phyloP scores from a whole-genome alignment of 2,113 vertebrate genomes.

The Campylomormyrus numenius region DNA sequence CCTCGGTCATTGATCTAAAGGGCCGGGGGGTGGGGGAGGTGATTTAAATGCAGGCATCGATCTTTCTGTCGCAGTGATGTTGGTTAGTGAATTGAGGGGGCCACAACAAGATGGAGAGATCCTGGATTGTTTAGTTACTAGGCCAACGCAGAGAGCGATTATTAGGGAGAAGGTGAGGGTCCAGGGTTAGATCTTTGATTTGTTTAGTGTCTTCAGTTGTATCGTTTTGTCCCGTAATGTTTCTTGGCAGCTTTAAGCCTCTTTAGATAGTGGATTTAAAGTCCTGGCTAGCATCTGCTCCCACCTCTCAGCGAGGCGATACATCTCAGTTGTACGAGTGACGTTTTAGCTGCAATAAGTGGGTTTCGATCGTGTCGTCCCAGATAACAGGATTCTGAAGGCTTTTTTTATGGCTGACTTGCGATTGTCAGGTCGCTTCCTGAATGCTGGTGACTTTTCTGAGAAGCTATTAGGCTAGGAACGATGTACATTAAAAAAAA shows the following conservation, averaged over 20 bases:
- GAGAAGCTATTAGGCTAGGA: neutral
- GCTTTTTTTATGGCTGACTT: neutral
- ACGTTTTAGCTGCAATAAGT: neutral
- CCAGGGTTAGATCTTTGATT: neutral
- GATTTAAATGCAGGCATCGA: constrained; percentile 14
- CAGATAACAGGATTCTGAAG: neutral
- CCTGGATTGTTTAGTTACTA: neutral
- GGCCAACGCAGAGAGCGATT: neutral
- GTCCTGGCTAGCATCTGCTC: neutral
- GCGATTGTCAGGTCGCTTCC: neutral
- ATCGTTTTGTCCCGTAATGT: neutral
- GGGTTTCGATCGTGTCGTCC: neutral
- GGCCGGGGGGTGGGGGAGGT: neutral
- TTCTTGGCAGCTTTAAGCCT: neutral
- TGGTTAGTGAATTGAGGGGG: neutral
- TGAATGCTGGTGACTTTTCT: neutral
- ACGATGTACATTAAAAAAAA: neutral
- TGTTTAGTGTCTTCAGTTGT: neutral
- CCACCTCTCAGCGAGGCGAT: neutral
- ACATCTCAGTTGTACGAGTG: neutral
- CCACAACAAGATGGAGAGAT: neutral
- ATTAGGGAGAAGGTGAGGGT: neutral
- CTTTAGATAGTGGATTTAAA: neutral
- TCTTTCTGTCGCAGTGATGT: constrained; percentile 13
- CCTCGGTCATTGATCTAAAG: neutral